phyloP scores from a whole-genome alignment of 2,797 vertebrate species.

The Syndactyla subalaris region DNA sequence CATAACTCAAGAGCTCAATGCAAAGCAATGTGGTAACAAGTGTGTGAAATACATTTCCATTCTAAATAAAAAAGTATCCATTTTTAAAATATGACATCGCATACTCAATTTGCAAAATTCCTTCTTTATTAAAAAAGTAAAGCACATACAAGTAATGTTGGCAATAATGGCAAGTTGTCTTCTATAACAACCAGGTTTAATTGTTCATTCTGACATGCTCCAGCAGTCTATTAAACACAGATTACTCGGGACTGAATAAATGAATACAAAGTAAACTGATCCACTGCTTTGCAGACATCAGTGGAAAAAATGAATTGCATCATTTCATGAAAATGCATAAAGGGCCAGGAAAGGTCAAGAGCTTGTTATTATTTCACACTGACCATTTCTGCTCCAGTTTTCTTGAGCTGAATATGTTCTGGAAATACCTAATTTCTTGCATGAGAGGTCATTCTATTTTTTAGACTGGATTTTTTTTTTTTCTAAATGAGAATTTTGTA shows the following conservation, averaged over 20 bases:
- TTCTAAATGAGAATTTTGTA: not conserved
- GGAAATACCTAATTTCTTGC: not conserved
- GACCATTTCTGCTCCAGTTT: slow-evolving; percentile 46
- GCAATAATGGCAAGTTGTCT: slow-evolving; percentile 64
- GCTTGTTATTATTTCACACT: slow-evolving; percentile 22
- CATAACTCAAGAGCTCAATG: not conserved
- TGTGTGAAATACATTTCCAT: not conserved
- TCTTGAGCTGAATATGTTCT: not conserved
- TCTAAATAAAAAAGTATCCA: not conserved
- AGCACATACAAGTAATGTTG: slow-evolving; percentile 35
- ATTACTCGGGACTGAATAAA: slow-evolving; percentile 75
- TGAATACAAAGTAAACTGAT: slow-evolving; percentile 68
- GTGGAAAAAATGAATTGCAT: slow-evolving; percentile 65
- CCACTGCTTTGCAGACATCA: slow-evolving; percentile 26
- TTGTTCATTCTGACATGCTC: slow-evolving; percentile 73
- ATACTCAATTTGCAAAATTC: slow-evolving; percentile 9
- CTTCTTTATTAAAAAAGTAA: slow-evolving; percentile 65
- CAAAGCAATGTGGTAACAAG: not conserved
- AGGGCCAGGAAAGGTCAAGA: slow-evolving; percentile 57
- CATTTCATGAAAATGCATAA: slow-evolving; percentile 58
- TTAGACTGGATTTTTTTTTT: not conserved
- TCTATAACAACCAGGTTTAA: slow-evolving; percentile 72
- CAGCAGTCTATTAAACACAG: slow-evolving; percentile 71
- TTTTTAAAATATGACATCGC: not conserved
- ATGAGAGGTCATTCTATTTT: not conserved